Percentiles rank a stretch among this genome's conserved stretches.
Evolutionary conservation across 2,113 vertebrate genomes (phyloP).

Genomic region (Carassius carassius): DNA sequence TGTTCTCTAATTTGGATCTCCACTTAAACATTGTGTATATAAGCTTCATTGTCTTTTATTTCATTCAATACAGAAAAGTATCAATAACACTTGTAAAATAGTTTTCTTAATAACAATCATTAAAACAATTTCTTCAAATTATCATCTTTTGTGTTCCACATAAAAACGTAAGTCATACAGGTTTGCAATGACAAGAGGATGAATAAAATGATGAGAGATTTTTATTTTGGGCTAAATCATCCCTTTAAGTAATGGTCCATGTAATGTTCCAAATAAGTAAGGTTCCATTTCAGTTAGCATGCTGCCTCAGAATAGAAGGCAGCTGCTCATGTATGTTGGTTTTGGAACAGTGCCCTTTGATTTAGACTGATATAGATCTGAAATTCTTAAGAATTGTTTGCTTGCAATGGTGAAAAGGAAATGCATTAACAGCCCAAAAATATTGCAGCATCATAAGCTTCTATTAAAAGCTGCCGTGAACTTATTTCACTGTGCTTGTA

Average conservation of each 20-base stretch:
- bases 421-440: background rate
- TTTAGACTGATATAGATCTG: slow-evolving; percentile 8
- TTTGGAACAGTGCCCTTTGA: background rate
- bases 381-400: background rate
- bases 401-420: background rate
- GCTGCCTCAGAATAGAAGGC: background rate
- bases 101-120: background rate
- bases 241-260: background rate
- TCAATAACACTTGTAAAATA: background rate
- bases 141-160: background rate
- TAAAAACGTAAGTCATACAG: background rate
- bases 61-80: background rate
- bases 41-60: background rate
- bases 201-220: too few relatives aligned
- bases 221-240: too few relatives aligned
- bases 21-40: background rate
- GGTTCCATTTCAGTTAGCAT: background rate
- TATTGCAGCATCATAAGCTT: background rate
- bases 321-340: background rate
- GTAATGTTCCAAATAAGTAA: background rate
- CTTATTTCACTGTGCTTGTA: background rate
- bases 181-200: background rate
- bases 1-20: too few relatives aligned
- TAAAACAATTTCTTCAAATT: background rate
- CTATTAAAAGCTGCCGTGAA: background rate